Conservation (phyloP, 2,797 vertebrate genomes). For the Sebastolobus altivelis region DNA sequence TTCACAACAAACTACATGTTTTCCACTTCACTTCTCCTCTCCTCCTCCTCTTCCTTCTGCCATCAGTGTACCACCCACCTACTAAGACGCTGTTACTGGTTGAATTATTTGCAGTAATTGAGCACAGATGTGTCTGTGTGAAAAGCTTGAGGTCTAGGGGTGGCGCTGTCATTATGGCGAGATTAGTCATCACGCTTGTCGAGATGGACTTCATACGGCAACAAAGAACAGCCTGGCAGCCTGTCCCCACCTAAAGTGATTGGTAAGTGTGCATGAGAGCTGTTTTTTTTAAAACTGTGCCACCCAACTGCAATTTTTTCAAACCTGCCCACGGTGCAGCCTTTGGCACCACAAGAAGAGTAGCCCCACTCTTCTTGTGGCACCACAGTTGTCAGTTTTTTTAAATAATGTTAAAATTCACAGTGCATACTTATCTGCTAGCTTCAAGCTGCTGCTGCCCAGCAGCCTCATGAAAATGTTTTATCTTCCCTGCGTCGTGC, state of each 20-base stretch:
- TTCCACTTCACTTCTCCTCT: conserved; percentile 19
- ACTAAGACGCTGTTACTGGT: conserved; percentile 55
- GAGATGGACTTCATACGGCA: conserved; percentile 41
- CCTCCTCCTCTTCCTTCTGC: conserved; percentile 2
- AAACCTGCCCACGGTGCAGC: conserved; percentile 18
- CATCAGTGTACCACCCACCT: conserved; percentile 34
- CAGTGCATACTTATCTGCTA: conserved; percentile 38
- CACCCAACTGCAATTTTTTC: conserved; percentile 41
- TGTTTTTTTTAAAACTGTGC: conserved; percentile 10
- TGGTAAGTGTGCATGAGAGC: not conserved
- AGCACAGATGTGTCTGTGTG: conserved; percentile 59
- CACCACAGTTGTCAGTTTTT: conserved; percentile 32
- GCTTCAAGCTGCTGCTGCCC: conserved; percentile 52
- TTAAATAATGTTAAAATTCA: conserved; percentile 52
- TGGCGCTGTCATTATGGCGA: conserved; percentile 45
- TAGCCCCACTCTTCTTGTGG: no score
- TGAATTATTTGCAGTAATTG: conserved; percentile 69
- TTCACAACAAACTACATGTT: conserved; percentile 24
- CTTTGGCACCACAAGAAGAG: conserved; percentile 16
- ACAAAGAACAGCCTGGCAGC: conserved; percentile 54
- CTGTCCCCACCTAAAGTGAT: conserved; percentile 11
- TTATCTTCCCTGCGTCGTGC: conserved; percentile 37
- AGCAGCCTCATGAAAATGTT: conserved; percentile 42
- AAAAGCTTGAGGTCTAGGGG: conserved; percentile 40
- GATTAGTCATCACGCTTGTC: conserved; percentile 54